Conservation (phyloP, 2,113 vertebrate genomes). For the Maccullochella peelii region DNA sequence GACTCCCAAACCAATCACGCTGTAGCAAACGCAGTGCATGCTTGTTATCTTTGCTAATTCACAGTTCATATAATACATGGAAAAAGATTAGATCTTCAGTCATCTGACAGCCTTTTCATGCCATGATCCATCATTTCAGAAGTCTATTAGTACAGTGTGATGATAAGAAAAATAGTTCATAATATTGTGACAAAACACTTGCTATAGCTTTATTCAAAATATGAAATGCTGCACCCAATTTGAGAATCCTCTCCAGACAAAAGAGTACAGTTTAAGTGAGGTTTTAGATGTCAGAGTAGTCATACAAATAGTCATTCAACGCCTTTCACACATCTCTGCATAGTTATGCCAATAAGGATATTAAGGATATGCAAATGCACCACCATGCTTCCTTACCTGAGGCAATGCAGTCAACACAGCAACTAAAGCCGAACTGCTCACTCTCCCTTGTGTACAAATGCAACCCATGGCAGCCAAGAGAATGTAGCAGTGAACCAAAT, state of each 20-base stretch:
- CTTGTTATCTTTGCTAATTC: conserved; percentile 56
- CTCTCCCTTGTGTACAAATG: conserved; percentile 36
- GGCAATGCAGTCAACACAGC: conserved; percentile 61
- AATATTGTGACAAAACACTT: conserved; percentile 34
- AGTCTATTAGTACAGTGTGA: conserved; percentile 52
- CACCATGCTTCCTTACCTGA: conserved; percentile 63
- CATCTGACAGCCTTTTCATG: conserved; percentile 51
- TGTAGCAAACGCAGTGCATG: conserved; percentile 3
- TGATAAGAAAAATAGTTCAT: conserved; percentile 58
- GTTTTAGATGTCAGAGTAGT: conserved; percentile 20
- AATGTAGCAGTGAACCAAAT: conserved; percentile 29
- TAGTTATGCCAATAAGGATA: conserved; percentile 60
- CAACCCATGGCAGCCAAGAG: conserved; percentile 41
- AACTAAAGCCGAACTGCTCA: conserved; percentile 55
- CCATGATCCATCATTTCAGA: conserved; percentile 42
- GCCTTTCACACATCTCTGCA: conserved; percentile 48
- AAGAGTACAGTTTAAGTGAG: conserved; percentile 10
- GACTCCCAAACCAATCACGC: conserved; percentile 38
- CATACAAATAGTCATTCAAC: conserved; percentile 28
- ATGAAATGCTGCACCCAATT: conserved; percentile 21
- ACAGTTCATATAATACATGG: conserved; percentile 35
- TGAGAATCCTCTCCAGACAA: conserved; percentile 26
- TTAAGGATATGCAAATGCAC: conserved; percentile 72
- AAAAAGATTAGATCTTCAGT: conserved; percentile 50
- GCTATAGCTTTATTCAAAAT: conserved; percentile 19